Evolutionary conservation across 2,797 vertebrate genomes (phyloP).

Genomic region (Echiichthys vipera): DNA sequence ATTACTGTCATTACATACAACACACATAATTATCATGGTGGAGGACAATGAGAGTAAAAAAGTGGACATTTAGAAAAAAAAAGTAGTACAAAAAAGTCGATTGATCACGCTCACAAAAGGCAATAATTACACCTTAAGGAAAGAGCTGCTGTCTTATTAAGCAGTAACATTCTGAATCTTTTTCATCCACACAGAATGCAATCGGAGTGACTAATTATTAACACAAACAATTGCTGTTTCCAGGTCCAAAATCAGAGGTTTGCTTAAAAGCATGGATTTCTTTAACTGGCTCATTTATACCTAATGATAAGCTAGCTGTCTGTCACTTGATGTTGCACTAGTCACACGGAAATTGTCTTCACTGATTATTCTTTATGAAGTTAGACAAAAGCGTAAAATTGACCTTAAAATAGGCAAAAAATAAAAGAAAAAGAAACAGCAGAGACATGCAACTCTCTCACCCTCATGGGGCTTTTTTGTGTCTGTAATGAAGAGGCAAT

Average conservation of each 20-base stretch:
- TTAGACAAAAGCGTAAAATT: constrained; percentile 28
- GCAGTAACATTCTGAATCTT: constrained; percentile 14
- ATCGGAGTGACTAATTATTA: constrained; percentile 55
- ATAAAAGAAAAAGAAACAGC: neutral
- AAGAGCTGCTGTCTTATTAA: constrained; percentile 21
- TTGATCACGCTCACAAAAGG: constrained; percentile 57
- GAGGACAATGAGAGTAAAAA: constrained; percentile 15
- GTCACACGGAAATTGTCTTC: constrained; percentile 1
- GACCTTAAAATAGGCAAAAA: neutral
- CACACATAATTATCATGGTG: constrained; percentile 26
- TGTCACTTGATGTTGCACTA: neutral
- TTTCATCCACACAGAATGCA: constrained; percentile 29
- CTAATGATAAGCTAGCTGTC: constrained; percentile 15
- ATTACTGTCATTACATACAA: constrained; percentile 50
- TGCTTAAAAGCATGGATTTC: constrained; percentile 3
- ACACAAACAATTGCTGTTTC: constrained; percentile 11
- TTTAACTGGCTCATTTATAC: constrained; percentile 6
- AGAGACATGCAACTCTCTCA: neutral
- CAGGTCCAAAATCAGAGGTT: constrained; percentile 12
- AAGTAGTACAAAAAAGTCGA: constrained; percentile 34
- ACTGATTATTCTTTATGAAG: constrained; percentile 5
- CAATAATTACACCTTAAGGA: constrained; percentile 46
- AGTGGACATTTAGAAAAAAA: constrained; percentile 22
- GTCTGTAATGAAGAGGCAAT: constrained; percentile 30
- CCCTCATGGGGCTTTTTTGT: neutral